phyloP scores from a whole-genome alignment of 2,888 invertebrate species.

The Pollenia angustigena region DNA sequence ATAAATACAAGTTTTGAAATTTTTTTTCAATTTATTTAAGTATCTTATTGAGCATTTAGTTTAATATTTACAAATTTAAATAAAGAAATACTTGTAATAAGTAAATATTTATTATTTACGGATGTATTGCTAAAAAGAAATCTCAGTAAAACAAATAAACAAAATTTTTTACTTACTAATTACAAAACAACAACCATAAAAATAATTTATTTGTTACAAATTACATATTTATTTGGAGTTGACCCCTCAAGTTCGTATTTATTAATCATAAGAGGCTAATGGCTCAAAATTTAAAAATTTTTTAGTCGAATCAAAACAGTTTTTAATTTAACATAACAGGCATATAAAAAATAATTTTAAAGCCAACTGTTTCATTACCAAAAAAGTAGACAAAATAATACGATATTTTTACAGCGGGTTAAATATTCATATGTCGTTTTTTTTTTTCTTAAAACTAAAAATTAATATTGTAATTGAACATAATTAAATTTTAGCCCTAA shows the following conservation, averaged over 20 bases:
- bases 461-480: conserved; percentile 1
- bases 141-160: neutral
- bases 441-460: too few relatives aligned
- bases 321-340: too few relatives aligned
- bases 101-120: neutral
- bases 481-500: conserved; percentile 13
- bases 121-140: neutral
- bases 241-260: neutral
- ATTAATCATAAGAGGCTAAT: too few relatives aligned
- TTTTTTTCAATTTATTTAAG: neutral
- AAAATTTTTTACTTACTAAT: neutral
- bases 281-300: too few relatives aligned
- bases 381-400: too few relatives aligned
- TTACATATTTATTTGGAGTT: neutral
- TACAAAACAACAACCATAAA: neutral
- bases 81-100: neutral
- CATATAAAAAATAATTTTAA: too few relatives aligned
- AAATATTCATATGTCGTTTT: too few relatives aligned
- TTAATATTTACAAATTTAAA: neutral
- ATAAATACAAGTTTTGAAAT: neutral
- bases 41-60: neutral
- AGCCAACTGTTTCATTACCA: too few relatives aligned
- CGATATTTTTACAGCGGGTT: too few relatives aligned
- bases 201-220: neutral
- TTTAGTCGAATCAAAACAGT: too few relatives aligned